Evolutionary conservation across 2,888 invertebrate genomes (phyloP).

Genomic region (Lasioglossum oenotherae): DNA sequence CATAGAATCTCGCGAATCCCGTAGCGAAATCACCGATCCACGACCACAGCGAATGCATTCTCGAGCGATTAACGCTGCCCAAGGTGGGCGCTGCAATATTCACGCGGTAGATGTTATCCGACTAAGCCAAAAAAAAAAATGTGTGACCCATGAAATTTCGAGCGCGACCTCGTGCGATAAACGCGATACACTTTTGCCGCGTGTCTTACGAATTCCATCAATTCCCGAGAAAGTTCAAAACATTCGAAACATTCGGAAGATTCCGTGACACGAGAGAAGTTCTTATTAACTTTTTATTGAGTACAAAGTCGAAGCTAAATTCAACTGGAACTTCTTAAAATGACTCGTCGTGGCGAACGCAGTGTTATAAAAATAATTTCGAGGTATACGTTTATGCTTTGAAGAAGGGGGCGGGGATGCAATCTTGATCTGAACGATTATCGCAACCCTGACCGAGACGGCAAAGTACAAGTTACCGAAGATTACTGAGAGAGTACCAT

Average conservation of each 20-base stretch:
- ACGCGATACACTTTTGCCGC: constrained; percentile 26
- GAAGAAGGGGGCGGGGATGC: not conserved
- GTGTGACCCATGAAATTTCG: constrained; percentile 63
- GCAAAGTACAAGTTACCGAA: not conserved
- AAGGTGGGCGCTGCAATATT: constrained; percentile 25
- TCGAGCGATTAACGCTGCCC: constrained; percentile 1
- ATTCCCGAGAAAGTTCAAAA: constrained; percentile 15
- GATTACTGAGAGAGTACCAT: not conserved
- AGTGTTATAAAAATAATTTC: not conserved
- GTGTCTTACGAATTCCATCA: constrained; percentile 27
- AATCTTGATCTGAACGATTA: not conserved
- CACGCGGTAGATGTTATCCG: constrained; percentile 51
- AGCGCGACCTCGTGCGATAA: constrained; percentile 53
- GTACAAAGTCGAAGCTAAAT: not conserved
- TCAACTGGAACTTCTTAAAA: not conserved
- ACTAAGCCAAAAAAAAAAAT: constrained; percentile 34
- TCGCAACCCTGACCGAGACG: constrained; percentile 5
- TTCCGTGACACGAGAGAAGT: not conserved
- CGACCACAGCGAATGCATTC: not conserved
- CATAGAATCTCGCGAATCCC: not conserved
- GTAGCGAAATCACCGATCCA: not conserved
- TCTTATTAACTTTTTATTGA: not conserved
- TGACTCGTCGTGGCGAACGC: not conserved
- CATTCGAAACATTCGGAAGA: not conserved
- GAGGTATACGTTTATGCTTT: not conserved